Evolutionary conservation across 2,888 invertebrate genomes (phyloP), one percentile per base, ranked within the genome.

Genomic region (Drosophila melanosoma): DNA sequence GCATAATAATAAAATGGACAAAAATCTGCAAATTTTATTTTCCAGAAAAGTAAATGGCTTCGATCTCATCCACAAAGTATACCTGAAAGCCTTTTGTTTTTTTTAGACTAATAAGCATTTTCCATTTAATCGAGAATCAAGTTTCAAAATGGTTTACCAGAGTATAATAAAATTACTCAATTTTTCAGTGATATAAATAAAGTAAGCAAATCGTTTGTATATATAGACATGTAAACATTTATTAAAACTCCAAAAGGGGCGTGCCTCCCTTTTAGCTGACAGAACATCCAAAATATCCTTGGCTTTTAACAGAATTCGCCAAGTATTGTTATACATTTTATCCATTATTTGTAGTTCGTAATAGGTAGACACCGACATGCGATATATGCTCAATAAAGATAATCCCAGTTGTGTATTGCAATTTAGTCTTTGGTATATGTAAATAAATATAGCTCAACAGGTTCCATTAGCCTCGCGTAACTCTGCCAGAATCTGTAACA

Each of bases 401-500:
- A 20, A 36, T 69, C 33, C 52, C 40, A 68, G 68, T 15, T 17
- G 3, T 33, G n/a, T 6, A 8, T 6, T 53, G 17, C 17, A 58
- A 17, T 53, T 17, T 20, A 53, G 69, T 69, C 62, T 52, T 42
- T 53, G 23, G n/a, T 45, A 8, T 56, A 3, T 23, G 26, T 51
- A n/a, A 29, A 26, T 49, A 29, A 6, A 10, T 29, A 56, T 26
- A 54, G 60, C 36, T 49, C 17, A 36, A 17, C 11, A 7, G 26
- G 10, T 23, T 61, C 36, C 65, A 52, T 51, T 40, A 15, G 59
- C 15, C n/a, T 42, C 20, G 26, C n/a, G n/a, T 29, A 38, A 29
- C 26, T 15, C 33, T 6, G 26, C n/a, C 29, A 38, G n/a, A 6
- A 60, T 42, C 73, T 73, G 73, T 52, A 73, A 73, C 23, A 57